Conservation (phyloP, 2,797 vertebrate species). For the Decapterus maruadsi region DNA sequence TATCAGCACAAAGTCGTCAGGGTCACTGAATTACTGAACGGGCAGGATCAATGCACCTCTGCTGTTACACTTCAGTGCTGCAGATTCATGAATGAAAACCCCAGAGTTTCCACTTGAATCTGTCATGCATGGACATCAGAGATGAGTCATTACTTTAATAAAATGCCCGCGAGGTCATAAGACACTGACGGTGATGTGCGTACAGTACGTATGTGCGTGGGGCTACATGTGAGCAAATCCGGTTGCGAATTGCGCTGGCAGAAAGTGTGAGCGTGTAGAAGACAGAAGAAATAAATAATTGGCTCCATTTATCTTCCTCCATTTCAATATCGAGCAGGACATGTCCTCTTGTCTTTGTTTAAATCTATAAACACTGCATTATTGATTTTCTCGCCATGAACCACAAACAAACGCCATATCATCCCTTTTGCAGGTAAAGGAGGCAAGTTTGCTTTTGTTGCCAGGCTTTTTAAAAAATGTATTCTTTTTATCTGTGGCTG, state of each 20-base stretch:
- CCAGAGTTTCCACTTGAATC: background rate
- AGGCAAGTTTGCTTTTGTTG: conserved; percentile 21
- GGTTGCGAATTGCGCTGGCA: conserved; percentile 16
- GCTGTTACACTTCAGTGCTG: background rate
- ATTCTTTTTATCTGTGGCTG: background rate
- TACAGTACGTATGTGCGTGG: background rate
- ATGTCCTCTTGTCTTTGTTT: conserved; percentile 19
- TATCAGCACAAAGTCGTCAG: too few relatives aligned
- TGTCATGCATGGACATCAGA: background rate
- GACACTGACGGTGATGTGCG: background rate
- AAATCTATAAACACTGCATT: conserved; percentile 39
- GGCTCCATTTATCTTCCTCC: conserved; percentile 28
- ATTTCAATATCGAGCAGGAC: conserved; percentile 24
- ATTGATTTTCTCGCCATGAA: conserved; percentile 28
- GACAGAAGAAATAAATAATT: conserved; percentile 27
- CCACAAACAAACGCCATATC: conserved; percentile 6
- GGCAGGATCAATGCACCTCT: background rate
- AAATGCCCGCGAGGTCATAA: background rate
- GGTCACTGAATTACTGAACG: background rate
- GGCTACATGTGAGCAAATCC: background rate
- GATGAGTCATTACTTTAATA: background rate
- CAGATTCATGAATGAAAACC: background rate
- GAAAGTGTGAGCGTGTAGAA: conserved; percentile 10
- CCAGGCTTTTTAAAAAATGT: background rate
- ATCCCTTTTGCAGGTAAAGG: conserved; percentile 15